These are phyloP conservation scores for Plusia festucae DNA, from an alignment of 2,888 invertebrate genomes.

Conservation along the genomic window DNA sequence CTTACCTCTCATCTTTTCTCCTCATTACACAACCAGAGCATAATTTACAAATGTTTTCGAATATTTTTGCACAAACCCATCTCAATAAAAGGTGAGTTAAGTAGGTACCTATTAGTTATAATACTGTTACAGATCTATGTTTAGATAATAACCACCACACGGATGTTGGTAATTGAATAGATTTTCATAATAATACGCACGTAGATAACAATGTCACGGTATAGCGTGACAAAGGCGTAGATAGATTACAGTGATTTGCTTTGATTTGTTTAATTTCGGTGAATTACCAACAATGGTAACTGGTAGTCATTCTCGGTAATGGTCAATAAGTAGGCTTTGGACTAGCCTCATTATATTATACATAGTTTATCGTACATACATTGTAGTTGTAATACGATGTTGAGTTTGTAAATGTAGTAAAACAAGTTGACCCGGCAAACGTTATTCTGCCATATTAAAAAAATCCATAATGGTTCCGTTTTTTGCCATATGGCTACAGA, in stretches of 20 bases:
- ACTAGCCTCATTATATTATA: background rate
- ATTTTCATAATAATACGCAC: constrained; percentile 15
- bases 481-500: too few relatives aligned
- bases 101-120: too few relatives aligned
- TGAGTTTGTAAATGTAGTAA: too few relatives aligned
- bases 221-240: constrained; percentile 18
- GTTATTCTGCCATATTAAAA: too few relatives aligned
- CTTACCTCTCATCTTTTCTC: too few relatives aligned
- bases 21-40: too few relatives aligned
- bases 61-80: too few relatives aligned
- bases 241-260: constrained; percentile 15
- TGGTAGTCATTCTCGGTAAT: constrained; percentile 25
- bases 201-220: constrained; percentile 33
- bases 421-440: too few relatives aligned
- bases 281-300: constrained; percentile 22
- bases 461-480: too few relatives aligned
- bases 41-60: too few relatives aligned
- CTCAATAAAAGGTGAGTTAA: too few relatives aligned
- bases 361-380: background rate
- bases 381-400: too few relatives aligned
- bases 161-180: constrained; percentile 63
- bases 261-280: constrained; percentile 34
- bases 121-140: constrained; percentile 58
- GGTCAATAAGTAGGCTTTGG: background rate
- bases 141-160: constrained; percentile 57